Base-by-base conservation (phyloP, 2,113 vertebrate species). In the Micronycteris hirsuta region DNA sequence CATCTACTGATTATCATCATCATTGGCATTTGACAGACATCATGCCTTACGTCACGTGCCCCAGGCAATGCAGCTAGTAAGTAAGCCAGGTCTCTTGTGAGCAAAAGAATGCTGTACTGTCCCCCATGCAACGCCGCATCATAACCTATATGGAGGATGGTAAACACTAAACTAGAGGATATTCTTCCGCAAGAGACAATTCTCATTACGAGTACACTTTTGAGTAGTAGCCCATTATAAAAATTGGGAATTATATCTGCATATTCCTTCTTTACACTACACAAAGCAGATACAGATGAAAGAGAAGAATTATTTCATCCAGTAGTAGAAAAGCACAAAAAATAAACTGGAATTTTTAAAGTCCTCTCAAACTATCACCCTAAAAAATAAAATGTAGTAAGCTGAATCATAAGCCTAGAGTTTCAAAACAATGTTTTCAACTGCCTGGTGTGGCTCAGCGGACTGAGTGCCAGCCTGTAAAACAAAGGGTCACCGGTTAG, bases 371-470 rank as follows among this genome's bases (percentile, higher is more conserved):
- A 89, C 20, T 86, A 10, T 73, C 45, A 82, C 41, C 41, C 73
- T 71, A 78, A 89, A 92, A 89, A 87, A 43, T 74, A 86, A 95
- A 87, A 94, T 16, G 4, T 28, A 94, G 3, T 33, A 96, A 94
- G 65, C 24, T 71, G 80, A 83, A 94, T 76, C 38, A 91, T 84
- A 80, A 74, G 6, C 4, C 15, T 90, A 49, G 11, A 45, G 33
- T 58, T 86, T 76, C 14, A 54, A 63, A 73, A 92, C 19, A 93
- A 36, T 9, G 45, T 17, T 78, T 88, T 78, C 68, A 89, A 24
- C 8, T 58, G 56, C 8, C 22, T 58, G 22, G 56, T 58, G 56
- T 58, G 56, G 56, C 56, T 58, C 56, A 58, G 22, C 10, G 56
- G 22, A 24, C 56, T 58, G 56, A 58, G 56, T 58, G 8, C 56